Base-by-base conservation (phyloP, 2,888 invertebrate species). In the Spisula solida region DNA sequence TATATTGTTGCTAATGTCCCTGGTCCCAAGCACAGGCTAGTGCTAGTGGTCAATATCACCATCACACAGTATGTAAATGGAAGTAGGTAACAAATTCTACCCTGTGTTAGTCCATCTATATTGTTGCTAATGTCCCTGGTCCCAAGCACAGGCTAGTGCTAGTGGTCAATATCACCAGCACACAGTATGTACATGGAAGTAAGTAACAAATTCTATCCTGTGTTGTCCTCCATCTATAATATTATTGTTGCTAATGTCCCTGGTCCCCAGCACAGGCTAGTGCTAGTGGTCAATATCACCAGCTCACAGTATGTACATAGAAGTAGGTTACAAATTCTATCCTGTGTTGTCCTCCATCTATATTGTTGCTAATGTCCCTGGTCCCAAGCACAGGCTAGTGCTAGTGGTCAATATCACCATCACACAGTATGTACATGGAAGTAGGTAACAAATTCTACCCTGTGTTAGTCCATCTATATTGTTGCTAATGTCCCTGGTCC, bases 61-160 rank as follows among this genome's bases (percentile, higher is more conserved):
- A 66, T n/a, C 60, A 66, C 2, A 66, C 12, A 66, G 60, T 66
- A 10, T 66, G 60, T 56, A 56, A 16, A n/a, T 18, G 20, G 56
- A 56, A 56, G 56, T 66, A 66, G 25, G 60, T 25, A 66, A 66
- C 60, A 25, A 66, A 8, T n/a, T 66, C 2, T 66, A 25, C n/a
- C 25, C 0, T 66, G 60, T 66, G 25, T 25, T 25, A 25, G 10
- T 25, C 25, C 25, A 51, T 51, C 51, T 16, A 51, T 41, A n/a
- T 66, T 10, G 60, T 66, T 66, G 60, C 25, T 25, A 66, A 66
- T 66, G 60, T 66, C 60, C 60, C 60, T 66, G 60, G 60, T 66
- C 25, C 60, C 60, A 66, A 66, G 60, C 60, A 66, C 60, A 66
- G 60, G 60, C 60, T 66, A 66, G 60, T 66, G 60, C 60, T 66